phyloP scores from a whole-genome alignment of 1,140 invertebrate genomes.

The Fopius arisanus region DNA sequence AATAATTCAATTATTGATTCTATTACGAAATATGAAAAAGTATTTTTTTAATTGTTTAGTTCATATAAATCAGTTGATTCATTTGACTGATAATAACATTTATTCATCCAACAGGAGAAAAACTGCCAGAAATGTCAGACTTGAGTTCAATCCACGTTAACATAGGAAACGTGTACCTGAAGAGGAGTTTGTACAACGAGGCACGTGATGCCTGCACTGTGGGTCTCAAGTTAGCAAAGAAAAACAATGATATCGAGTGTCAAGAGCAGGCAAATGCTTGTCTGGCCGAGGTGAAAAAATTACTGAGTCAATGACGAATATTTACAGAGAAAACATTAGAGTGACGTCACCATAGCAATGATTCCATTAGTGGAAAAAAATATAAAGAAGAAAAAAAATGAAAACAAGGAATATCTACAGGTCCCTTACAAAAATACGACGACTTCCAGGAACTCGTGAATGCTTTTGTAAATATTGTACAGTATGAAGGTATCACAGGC shows the following conservation, averaged over 20 bases:
- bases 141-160: constrained; percentile 83
- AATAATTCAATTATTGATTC: no score
- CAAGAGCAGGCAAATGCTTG: constrained; percentile 75
- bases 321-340: constrained; percentile 24
- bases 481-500: background rate
- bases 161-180: constrained; percentile 80
- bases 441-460: background rate
- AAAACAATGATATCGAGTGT: constrained; percentile 71
- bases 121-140: constrained; percentile 71
- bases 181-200: constrained; percentile 73
- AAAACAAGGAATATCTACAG: background rate
- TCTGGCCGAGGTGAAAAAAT: constrained; percentile 70
- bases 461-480: background rate
- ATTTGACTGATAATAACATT: constrained; percentile 23
- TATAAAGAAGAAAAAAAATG: background rate
- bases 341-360: background rate
- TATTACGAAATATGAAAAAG: no score
- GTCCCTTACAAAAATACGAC: background rate
- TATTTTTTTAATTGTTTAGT: background rate
- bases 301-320: constrained; percentile 42
- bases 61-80: constrained; percentile 13
- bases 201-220: constrained; percentile 77
- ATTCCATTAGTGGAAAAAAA: background rate
- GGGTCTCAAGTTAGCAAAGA: constrained; percentile 74
- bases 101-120: constrained; percentile 53